A percentile compares a stretch with the other conserved stretches of the same genome.
Evolutionary conservation across 2,797 vertebrate species (phyloP).

Genomic region (Spinus pinus): DNA sequence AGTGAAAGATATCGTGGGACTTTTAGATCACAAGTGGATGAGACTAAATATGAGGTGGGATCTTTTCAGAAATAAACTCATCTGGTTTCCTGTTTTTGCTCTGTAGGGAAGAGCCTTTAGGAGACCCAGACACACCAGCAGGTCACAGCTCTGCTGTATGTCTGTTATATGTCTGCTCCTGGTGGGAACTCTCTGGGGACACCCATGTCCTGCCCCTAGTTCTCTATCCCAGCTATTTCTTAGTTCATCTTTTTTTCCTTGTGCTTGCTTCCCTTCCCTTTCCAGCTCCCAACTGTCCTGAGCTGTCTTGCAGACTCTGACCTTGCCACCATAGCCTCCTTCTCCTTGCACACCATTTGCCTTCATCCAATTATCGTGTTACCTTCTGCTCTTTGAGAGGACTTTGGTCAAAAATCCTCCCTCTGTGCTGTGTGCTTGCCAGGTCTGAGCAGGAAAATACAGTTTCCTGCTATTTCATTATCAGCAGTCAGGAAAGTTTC

Average conservation of each 20-base stretch:
- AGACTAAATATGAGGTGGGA: not conserved
- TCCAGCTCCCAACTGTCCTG: not conserved
- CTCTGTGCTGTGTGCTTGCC: not conserved
- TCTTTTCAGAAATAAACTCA: not conserved
- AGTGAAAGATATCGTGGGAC: not conserved
- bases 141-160: not conserved
- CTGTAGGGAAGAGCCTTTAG: not conserved
- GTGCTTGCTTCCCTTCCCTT: not conserved
- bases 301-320: not conserved
- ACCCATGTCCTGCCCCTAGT: not conserved
- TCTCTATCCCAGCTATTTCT: not conserved
- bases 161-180: not conserved
- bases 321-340: not conserved
- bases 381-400: not conserved
- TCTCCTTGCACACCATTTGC: not conserved
- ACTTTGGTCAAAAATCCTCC: not conserved
- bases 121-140: not conserved
- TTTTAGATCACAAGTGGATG: not conserved
- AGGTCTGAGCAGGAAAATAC: slow-evolving; percentile 23
- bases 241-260: not conserved
- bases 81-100: not conserved
- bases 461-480: slow-evolving; percentile 45
- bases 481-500: not conserved
- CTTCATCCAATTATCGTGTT: not conserved
- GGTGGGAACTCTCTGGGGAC: not conserved